Evolutionary conservation across 2,888 invertebrate species (phyloP).

Genomic region (Nycteola revayana): DNA sequence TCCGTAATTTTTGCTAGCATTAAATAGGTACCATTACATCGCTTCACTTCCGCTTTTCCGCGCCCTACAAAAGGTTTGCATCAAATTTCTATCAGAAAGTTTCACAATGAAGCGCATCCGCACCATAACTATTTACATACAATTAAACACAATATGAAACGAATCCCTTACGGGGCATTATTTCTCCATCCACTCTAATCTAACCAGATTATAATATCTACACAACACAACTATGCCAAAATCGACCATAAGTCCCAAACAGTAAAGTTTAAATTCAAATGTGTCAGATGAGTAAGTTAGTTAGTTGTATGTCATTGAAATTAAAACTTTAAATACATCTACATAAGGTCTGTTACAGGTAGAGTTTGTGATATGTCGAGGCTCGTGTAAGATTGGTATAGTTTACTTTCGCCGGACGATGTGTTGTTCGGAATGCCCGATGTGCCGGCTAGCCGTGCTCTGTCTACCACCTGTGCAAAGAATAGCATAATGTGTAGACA

Average conservation of each 20-base stretch:
- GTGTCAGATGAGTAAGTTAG: constrained; percentile 4
- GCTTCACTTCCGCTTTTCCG: too few relatives aligned
- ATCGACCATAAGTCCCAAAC: constrained; percentile 2
- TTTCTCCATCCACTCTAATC: constrained; percentile 26
- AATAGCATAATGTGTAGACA: constrained; percentile 25
- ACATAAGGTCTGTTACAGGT: constrained; percentile 9
- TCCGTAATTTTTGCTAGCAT: too few relatives aligned
- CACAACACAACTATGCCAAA: constrained; percentile 1
- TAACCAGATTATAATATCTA: constrained; percentile 28
- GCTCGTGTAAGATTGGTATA: constrained; percentile 44
- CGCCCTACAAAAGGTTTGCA: too few relatives aligned
- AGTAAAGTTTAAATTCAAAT: constrained; percentile 1
- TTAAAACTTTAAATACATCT: not conserved
- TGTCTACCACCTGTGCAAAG: constrained; percentile 53
- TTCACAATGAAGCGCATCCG: constrained; percentile 17
- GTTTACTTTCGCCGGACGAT: constrained; percentile 76
- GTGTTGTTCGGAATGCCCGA: constrained; percentile 71
- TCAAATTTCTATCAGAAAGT: constrained; percentile 23
- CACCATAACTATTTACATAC: constrained; percentile 35
- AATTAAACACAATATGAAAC: constrained; percentile 37
- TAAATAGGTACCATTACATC: too few relatives aligned
- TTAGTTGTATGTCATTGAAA: constrained; percentile 2
- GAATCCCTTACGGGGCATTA: constrained; percentile 34
- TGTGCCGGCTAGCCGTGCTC: constrained; percentile 64
- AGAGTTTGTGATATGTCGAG: constrained; percentile 18